Evolutionary conservation across 1,140 invertebrate species (phyloP).

Genomic region (Idris sp.): DNA sequence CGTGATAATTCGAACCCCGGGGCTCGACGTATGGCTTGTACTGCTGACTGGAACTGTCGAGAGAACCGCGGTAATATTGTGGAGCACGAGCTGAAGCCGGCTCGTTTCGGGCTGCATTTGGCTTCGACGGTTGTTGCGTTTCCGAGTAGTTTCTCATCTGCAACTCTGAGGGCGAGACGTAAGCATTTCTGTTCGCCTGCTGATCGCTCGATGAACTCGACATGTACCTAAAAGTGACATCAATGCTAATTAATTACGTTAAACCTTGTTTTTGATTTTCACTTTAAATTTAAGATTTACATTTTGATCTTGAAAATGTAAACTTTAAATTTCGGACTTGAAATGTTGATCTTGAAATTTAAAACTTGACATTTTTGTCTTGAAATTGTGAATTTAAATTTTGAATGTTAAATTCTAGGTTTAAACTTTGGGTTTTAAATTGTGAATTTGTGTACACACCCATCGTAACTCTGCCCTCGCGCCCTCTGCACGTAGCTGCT

Average conservation of each 20-base stretch:
- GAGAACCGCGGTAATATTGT: constrained; percentile 68
- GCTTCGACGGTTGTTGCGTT: constrained; percentile 62
- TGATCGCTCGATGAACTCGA: constrained; percentile 65
- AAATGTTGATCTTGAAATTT: too few species aligned
- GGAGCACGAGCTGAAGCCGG: constrained; percentile 65
- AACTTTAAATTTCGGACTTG: too few species aligned
- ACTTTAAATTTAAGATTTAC: too few species aligned
- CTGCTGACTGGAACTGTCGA: constrained; percentile 71
- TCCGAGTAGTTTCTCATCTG: constrained; percentile 70
- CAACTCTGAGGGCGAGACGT: constrained; percentile 76
- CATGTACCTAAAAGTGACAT: constrained; percentile 68
- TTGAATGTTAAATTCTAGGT: too few species aligned
- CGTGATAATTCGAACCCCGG: constrained; percentile 62
- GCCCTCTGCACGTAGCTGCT: constrained; percentile 61
- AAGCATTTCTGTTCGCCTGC: constrained; percentile 70
- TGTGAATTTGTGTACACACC: constrained; percentile 50
- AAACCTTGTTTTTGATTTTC: too few species aligned
- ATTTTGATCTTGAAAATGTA: too few species aligned
- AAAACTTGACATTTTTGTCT: too few species aligned
- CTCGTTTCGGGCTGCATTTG: constrained; percentile 68
- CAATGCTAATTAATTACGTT: too few species aligned
- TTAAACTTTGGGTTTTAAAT: too few species aligned
- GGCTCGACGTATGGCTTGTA: constrained; percentile 70
- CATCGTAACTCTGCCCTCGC: constrained; percentile 70
- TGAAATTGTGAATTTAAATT: too few species aligned